Conservation (phyloP, 37 sponge, comb jelly and placozoan species). For the Geodia barretti region DNA sequence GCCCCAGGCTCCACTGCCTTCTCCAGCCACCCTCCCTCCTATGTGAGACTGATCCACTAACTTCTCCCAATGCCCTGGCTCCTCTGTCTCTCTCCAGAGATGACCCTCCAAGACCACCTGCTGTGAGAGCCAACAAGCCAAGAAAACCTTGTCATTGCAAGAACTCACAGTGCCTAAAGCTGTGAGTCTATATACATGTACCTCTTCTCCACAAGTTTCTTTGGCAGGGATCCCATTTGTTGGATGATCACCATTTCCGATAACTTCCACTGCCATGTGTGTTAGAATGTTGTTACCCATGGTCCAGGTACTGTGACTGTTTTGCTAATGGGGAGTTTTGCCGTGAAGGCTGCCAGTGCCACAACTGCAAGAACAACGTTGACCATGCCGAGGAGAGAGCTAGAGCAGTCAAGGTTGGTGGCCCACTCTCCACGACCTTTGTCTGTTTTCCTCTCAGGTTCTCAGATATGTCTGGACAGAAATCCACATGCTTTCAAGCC, state of each 20-base stretch:
- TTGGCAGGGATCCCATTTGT: background rate
- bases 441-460: background rate
- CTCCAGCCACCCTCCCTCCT: conserved; percentile 9
- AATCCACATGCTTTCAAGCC: conserved; percentile 97
- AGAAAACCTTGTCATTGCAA: conserved; percentile 97
- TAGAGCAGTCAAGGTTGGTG: conserved; percentile 80
- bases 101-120: background rate
- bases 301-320: conserved; percentile 91
- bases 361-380: conserved; percentile 92
- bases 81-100: background rate
- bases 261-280: background rate
- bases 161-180: conserved; percentile 92
- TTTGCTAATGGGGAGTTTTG: conserved; percentile 99
- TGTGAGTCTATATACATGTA: conserved; percentile 65
- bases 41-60: no score
- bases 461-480: conserved; percentile 87
- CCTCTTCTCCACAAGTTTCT: background rate
- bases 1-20: conserved; percentile 29
- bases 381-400: conserved; percentile 85
- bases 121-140: conserved; percentile 60
- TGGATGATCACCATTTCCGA: background rate
- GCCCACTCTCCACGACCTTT: background rate
- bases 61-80: background rate
- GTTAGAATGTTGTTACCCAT: no score
- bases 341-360: conserved; percentile 85